Evolutionary conservation across 2,113 vertebrate genomes (phyloP), one percentile per base, ranked within the genome.

Genomic region (Struthidea cinerea): DNA sequence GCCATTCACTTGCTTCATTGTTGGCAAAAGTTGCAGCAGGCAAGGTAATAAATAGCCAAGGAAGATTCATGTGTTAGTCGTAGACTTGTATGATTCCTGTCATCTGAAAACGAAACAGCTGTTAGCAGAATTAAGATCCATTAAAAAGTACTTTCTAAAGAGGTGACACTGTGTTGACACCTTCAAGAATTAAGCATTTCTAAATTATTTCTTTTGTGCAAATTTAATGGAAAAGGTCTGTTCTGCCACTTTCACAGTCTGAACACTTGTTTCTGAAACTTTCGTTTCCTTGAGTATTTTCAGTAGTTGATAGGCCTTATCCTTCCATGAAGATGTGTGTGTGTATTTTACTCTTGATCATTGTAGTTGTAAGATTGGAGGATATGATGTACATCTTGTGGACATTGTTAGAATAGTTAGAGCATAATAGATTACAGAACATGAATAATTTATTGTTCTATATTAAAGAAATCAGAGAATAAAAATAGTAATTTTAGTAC

Each of bases 11-110:
- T 74, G 99, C 99, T 93, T 99, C 99, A 7, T 97, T 99, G 71
- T 98, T 99, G 94, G 99, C 99, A 92, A 98, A 99, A 96, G 99
- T 99, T 59, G 99, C 99, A 98, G 99, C 99, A 92, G 99, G 99
- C 95, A 99, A 99, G 99, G 99, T 99, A 98, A 83, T 94, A 89
- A 94, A 93, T 47, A 91, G 35, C 87, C 81, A 76, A 93, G 60
- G 73, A 50, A 80, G 77, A 77, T 27, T 21, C 2, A 2, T 56
- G 21, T 59, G 47, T 67, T 84, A 9, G 32, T 46, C 87, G 35
- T 65, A 77, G 49, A 39, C 32, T 46, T 69, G 13, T 81, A 17
- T 75, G 46, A 42, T 41, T 60, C 65, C 8, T 67, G 33, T 61
- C 10, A 41, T 59, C 35, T 63, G 69, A 87, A 87, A 78, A 55